Conservation (phyloP, 2,113 vertebrate genomes). For the Notothenia coriiceps region DNA sequence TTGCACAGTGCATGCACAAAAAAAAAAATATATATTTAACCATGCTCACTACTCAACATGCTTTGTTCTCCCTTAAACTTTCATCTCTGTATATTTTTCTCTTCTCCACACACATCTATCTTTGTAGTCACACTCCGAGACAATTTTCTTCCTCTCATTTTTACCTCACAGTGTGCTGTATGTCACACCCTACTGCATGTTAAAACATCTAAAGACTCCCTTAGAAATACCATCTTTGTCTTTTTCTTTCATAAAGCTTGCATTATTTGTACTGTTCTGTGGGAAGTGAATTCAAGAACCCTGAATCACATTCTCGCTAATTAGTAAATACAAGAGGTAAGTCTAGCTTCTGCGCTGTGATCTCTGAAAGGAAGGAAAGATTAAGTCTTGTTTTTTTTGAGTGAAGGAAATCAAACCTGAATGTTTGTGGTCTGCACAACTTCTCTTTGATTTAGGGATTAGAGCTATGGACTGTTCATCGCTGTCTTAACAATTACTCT, state of each 20-base stretch:
- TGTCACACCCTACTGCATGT: neutral
- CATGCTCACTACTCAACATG: neutral
- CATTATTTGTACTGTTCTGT: neutral
- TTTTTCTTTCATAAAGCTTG: neutral
- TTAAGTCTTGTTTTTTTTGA: conserved; percentile 32
- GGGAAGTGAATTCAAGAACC: neutral
- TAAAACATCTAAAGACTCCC: neutral
- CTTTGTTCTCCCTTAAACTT: conserved; percentile 7
- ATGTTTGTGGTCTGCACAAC: conserved; percentile 47
- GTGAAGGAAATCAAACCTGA: conserved; percentile 59
- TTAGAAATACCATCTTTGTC: neutral
- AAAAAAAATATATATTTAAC: neutral
- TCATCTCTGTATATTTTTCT: conserved; percentile 4
- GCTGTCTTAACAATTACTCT: conserved; percentile 71
- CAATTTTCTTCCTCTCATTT: neutral
- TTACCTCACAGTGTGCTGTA: neutral
- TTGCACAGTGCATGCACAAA: neutral
- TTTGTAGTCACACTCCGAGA: neutral
- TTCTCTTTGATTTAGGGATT: conserved; percentile 73
- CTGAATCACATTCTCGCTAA: conserved; percentile 20
- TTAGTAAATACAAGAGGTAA: conserved; percentile 26
- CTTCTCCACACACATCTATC: neutral
- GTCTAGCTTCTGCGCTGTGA: conserved; percentile 9
- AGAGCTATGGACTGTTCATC: conserved; percentile 61
- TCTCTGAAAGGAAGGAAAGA: conserved; percentile 40